Conservation (phyloP, 2,113 vertebrate genomes). For the Orycteropus afer region DNA sequence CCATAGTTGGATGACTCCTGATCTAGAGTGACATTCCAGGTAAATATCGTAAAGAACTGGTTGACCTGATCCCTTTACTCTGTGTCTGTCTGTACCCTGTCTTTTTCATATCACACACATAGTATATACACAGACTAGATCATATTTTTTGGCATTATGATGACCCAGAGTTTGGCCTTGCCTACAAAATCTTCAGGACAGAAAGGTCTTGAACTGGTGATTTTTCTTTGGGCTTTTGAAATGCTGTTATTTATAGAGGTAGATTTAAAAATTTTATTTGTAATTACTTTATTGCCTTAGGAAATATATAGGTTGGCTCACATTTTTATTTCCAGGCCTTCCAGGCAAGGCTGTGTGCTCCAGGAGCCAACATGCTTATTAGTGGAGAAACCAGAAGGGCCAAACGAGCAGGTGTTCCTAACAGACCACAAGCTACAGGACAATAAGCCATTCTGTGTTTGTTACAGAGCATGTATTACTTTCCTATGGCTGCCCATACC, state of each 20-base stretch:
- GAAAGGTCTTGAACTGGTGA: not conserved
- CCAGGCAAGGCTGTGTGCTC: not conserved
- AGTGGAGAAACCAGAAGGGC: not conserved
- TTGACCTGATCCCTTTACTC: not conserved
- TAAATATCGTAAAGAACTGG: not conserved
- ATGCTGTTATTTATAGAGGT: constrained; percentile 40
- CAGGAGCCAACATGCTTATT: not conserved
- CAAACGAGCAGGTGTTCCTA: not conserved
- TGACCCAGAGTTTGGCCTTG: not conserved
- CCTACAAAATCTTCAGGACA: not conserved
- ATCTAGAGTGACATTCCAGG: not conserved
- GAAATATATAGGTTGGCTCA: not conserved
- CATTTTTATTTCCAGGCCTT: constrained; percentile 51
- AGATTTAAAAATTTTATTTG: constrained; percentile 7
- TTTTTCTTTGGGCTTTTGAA: not conserved
- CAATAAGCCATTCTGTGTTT: not conserved
- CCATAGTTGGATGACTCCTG: not conserved
- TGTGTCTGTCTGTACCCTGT: not conserved
- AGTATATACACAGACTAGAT: not conserved
- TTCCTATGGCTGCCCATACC: not conserved
- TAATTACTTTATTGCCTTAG: not conserved
- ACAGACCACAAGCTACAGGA: not conserved
- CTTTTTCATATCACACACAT: not conserved
- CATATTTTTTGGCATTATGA: not conserved
- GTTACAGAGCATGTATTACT: not conserved